These are phyloP conservation scores for Callionymus lyra DNA, from an alignment of 2,113 vertebrate species.

Conservation along the genomic window DNA sequence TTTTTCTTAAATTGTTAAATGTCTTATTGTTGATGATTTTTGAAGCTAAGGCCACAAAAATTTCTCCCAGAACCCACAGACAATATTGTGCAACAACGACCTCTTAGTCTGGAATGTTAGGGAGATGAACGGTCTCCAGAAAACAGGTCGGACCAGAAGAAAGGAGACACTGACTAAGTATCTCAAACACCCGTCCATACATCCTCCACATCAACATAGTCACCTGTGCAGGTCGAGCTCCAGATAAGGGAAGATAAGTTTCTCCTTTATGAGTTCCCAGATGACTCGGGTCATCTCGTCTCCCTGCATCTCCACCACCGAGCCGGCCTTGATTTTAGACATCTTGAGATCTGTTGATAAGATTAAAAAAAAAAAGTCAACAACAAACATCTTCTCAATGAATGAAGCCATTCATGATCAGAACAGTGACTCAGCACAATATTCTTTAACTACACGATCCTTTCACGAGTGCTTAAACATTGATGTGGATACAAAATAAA, in stretches of 20 bases:
- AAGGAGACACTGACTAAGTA: not conserved
- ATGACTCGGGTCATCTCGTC: constrained; percentile 98
- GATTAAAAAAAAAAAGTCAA: too few relatives aligned
- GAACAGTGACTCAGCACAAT: constrained; percentile 33
- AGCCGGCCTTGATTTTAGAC: constrained; percentile 89
- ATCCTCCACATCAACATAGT: not conserved
- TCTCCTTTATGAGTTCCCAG: constrained; percentile 97
- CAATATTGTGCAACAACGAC: too few relatives aligned
- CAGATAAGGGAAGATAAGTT: constrained; percentile 91
- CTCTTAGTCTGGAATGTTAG: too few relatives aligned
- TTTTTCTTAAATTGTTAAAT: too few relatives aligned
- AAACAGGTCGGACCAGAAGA: not conserved
- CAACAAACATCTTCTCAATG: not conserved
- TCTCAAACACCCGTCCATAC: not conserved
- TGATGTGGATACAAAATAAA: too few relatives aligned
- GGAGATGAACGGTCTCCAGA: too few relatives aligned
- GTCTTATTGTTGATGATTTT: too few relatives aligned
- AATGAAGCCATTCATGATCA: constrained; percentile 20
- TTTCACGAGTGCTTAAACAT: not conserved
- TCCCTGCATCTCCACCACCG: constrained; percentile 97
- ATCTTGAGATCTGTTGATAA: constrained; percentile 64
- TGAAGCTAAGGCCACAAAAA: too few relatives aligned
- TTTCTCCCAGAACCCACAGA: too few relatives aligned
- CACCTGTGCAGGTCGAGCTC: constrained; percentile 93
- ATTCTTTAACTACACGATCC: constrained; percentile 5